Evolutionary conservation across 2,888 invertebrate species (phyloP).

Genomic region (Brachypalpus laphriformis): DNA sequence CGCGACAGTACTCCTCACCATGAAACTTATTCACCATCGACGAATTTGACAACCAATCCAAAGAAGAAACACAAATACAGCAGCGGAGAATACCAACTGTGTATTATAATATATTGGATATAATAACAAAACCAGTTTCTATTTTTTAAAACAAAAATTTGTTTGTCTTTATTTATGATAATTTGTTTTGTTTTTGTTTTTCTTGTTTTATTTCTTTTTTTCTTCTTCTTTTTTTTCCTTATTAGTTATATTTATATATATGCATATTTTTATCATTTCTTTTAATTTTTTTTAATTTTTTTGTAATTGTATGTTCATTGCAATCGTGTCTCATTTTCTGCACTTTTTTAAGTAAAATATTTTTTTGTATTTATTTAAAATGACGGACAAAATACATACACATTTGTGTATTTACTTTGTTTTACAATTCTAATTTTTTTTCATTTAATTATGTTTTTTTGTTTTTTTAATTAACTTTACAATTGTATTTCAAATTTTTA

Average conservation of each 20-base stretch:
- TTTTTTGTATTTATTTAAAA: slow-evolving; percentile 77
- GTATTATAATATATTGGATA: neutral
- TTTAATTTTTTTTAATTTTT: slow-evolving; percentile 26
- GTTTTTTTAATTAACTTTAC: slow-evolving; percentile 73
- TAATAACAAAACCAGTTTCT: slow-evolving; percentile 74
- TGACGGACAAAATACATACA: slow-evolving; percentile 81
- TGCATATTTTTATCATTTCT: slow-evolving; percentile 73
- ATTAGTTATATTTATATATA: slow-evolving; percentile 56
- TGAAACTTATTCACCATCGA: neutral
- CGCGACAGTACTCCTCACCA: neutral
- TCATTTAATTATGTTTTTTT: slow-evolving; percentile 62
- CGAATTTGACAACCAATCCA: neutral
- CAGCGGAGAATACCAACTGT: neutral
- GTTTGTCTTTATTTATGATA: slow-evolving; percentile 72
- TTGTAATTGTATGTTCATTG: slow-evolving; percentile 66
- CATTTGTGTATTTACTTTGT: slow-evolving; percentile 73
- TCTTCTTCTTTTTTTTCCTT: slow-evolving; percentile 34
- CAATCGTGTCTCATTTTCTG: slow-evolving; percentile 47
- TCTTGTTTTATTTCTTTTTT: slow-evolving; percentile 53
- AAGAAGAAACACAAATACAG: neutral
- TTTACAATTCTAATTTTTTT: slow-evolving; percentile 38
- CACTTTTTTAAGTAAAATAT: slow-evolving; percentile 45
- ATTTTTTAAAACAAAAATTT: slow-evolving; percentile 74
- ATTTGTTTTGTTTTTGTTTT: slow-evolving; percentile 58
- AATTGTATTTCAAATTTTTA: slow-evolving; percentile 63